Percentiles rank a stretch among this genome's conserved stretches.
Conservation (phyloP, 2,797 vertebrate species). For the Onychomys arenicola region DNA sequence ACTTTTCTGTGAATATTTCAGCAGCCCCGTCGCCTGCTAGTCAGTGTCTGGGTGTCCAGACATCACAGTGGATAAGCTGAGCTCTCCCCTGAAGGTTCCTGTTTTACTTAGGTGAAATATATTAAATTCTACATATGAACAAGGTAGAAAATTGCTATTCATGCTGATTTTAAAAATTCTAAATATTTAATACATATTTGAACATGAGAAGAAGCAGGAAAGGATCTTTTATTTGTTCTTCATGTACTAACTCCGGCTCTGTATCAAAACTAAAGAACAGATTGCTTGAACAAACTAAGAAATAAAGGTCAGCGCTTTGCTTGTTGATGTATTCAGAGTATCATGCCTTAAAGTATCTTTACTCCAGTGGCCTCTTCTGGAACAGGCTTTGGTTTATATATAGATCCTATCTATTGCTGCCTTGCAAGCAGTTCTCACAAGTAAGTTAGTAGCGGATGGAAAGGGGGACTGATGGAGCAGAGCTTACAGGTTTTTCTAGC, state of each 20-base stretch:
- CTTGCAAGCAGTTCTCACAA: not conserved
- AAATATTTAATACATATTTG: not conserved
- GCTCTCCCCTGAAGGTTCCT: not conserved
- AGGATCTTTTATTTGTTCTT: constrained; percentile 10
- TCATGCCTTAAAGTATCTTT: constrained; percentile 15
- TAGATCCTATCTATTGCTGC: not conserved
- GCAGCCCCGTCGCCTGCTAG: not conserved
- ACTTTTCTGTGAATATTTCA: not conserved
- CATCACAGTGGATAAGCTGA: fast-evolving
- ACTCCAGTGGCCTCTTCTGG: not conserved
- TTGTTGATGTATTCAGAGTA: not conserved
- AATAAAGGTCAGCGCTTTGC: constrained; percentile 43
- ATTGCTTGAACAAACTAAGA: not conserved
- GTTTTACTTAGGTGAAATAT: not conserved
- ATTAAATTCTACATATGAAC: not conserved
- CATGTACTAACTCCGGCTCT: not conserved
- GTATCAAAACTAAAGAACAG: constrained; percentile 37
- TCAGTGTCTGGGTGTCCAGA: not conserved
- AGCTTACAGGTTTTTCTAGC: not conserved
- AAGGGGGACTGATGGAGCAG: not conserved
- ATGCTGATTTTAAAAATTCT: not conserved
- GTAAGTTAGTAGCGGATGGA: not conserved
- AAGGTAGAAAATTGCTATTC: not conserved
- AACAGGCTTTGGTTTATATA: not conserved
- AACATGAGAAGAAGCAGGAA: not conserved